Evolutionary conservation across 2,888 invertebrate genomes (phyloP), one percentile per base, ranked within the genome.

Genomic region (Platerodrilus igneus): DNA sequence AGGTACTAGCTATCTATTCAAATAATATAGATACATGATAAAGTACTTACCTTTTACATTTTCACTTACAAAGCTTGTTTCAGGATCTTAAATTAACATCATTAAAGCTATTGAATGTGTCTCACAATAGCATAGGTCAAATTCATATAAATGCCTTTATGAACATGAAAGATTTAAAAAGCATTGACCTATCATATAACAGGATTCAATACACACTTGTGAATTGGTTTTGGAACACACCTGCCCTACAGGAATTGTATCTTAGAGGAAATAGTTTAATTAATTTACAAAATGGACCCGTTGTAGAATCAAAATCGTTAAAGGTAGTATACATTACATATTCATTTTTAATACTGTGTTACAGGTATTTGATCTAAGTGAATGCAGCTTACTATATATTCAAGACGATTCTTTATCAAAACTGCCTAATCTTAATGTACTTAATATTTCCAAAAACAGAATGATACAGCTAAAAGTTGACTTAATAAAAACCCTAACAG

Each of bases 221-320:
- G 0, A 73, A 75, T 44, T 60, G 81, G 37, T 77, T 81, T 51
- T 75, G 73, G 63, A 69, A 74, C 20, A 76, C 79, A 10, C 65
- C 67, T 2, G 63, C 68, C 11, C 60, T 82, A 4, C 60, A 69
- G 13, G 69, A 68, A 28, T 60, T 82, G 1, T 79, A 80, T 56
- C 60, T 82, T 37, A 77, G 76, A 25, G 75, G 75, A 8, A 82
- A 82, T 56, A 76, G 79, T 38, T 75, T 82, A 47, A 74, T 75
- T 55, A 62, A 65, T 1, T 55, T 79, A 2, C 69, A 70, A 41
- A 71, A 74, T 53, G 73, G 73, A 43, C 77, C 79, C 1, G 63
- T 78, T 36, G 45, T 81, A n/a, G 71, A 72, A 56, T 78, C 78
- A 53, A 58, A 59, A 1, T 69, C 73, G 40, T 58, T 77, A 23